Conservation (phyloP, 2,113 vertebrate genomes). For the Osmerus mordax region DNA sequence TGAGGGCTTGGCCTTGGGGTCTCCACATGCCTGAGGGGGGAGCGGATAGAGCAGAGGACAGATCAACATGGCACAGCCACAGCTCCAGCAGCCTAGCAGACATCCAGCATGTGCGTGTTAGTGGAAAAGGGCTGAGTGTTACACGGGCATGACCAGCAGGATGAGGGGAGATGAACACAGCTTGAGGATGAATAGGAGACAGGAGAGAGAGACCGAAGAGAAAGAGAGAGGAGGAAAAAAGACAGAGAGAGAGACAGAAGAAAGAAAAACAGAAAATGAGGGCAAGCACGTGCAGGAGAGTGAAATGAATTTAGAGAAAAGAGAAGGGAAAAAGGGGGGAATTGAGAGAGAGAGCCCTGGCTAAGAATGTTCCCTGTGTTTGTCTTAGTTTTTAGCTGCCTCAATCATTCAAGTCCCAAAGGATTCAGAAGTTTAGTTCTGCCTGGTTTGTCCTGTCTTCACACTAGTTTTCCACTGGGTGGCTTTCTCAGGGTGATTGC, state of each 20-base stretch:
- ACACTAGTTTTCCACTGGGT: slow-evolving; percentile 64
- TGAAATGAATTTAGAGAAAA: background rate
- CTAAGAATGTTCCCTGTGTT: slow-evolving; percentile 21
- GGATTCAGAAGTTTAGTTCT: background rate
- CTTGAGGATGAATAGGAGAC: slow-evolving; percentile 36
- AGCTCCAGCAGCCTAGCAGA: background rate
- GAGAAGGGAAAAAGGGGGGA: background rate
- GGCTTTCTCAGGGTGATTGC: background rate
- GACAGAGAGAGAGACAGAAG: background rate
- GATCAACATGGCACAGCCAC: slow-evolving; percentile 1
- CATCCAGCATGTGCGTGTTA: background rate
- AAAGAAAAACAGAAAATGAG: background rate
- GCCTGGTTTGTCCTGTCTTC: slow-evolving; percentile 28
- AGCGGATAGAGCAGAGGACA: slow-evolving; percentile 23
- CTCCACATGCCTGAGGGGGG: slow-evolving; percentile 86
- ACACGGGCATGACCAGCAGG: too few relatives aligned
- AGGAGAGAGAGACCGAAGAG: slow-evolving; percentile 21
- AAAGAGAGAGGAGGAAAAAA: slow-evolving; percentile 2
- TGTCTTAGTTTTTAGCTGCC: background rate
- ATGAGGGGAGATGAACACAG: slow-evolving; percentile 20
- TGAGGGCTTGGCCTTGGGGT: slow-evolving; percentile 97
- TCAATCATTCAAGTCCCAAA: background rate
- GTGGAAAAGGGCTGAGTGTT: too few relatives aligned
- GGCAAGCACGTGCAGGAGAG: background rate
- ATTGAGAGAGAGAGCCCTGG: slow-evolving; percentile 17